These are phyloP conservation scores for Arvicanthis niloticus DNA, from an alignment of 2,113 vertebrate species.

Conservation along the genomic window DNA sequence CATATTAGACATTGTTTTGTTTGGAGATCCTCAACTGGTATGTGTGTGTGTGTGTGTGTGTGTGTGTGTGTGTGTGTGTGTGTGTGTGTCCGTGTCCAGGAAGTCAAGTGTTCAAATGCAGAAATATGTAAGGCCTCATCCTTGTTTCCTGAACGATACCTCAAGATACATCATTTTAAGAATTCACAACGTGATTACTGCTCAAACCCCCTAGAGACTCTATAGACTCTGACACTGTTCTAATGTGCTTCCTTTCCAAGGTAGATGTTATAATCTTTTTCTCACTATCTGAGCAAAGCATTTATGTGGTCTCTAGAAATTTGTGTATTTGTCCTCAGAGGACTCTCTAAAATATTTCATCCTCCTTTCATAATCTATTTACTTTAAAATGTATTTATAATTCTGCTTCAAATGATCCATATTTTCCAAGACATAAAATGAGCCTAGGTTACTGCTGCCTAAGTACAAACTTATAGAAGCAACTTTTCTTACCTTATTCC, in stretches of 20 bases:
- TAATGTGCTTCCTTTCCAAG: constrained; percentile 67
- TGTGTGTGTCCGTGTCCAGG: background rate
- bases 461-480: background rate
- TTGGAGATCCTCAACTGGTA: background rate
- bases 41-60: background rate
- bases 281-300: constrained; percentile 68
- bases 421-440: background rate
- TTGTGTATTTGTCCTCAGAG: background rate
- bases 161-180: background rate
- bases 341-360: constrained; percentile 54
- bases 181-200: background rate
- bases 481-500: background rate
- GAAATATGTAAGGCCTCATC: background rate
- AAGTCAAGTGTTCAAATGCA: background rate
- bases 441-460: background rate
- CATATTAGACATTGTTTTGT: background rate
- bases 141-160: constrained; percentile 38
- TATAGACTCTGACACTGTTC: constrained; percentile 38
- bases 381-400: constrained; percentile 50
- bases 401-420: constrained; percentile 53
- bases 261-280: constrained; percentile 50
- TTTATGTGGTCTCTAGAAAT: constrained; percentile 54
- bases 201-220: background rate
- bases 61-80: background rate
- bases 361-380: constrained; percentile 49